Conservation (phyloP, 2,888 invertebrate species). For the Tanypteryx hageni region DNA sequence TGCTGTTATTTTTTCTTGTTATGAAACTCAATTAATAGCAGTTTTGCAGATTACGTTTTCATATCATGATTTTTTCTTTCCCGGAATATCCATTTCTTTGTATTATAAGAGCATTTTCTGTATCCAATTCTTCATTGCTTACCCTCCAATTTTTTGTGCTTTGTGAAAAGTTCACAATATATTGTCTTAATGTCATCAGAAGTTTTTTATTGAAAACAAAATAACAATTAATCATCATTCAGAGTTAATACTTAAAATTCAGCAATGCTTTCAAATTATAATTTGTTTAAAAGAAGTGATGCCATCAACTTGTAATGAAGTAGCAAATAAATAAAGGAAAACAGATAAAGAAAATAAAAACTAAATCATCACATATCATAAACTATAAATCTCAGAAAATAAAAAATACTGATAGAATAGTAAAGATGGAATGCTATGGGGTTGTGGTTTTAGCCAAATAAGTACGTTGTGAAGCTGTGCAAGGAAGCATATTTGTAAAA, state of each 20-base stretch:
- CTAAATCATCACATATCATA: constrained; percentile 16
- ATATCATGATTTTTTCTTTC: too few species aligned
- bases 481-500: constrained; percentile 56
- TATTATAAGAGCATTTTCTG: too few species aligned
- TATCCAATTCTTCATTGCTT: not conserved
- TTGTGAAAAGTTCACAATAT: not conserved
- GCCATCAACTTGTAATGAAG: not conserved
- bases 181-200: not conserved
- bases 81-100: too few species aligned
- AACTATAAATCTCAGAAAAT: constrained; percentile 42
- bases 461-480: constrained; percentile 63
- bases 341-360: not conserved
- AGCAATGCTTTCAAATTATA: not conserved
- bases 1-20: not conserved
- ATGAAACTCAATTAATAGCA: too few species aligned
- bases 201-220: not conserved
- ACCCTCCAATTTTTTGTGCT: not conserved
- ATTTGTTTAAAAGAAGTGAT: not conserved
- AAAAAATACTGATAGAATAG: constrained; percentile 37
- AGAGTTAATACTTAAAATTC: too few species aligned
- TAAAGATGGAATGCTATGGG: constrained; percentile 47
- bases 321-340: not conserved
- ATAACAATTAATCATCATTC: not conserved
- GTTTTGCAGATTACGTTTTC: too few species aligned
- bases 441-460: constrained; percentile 36